A percentile compares a stretch with the other conserved stretches of the same genome.
phyloP scores from a whole-genome alignment of 1,140 invertebrate genomes.

The Drosophila murphyi region DNA sequence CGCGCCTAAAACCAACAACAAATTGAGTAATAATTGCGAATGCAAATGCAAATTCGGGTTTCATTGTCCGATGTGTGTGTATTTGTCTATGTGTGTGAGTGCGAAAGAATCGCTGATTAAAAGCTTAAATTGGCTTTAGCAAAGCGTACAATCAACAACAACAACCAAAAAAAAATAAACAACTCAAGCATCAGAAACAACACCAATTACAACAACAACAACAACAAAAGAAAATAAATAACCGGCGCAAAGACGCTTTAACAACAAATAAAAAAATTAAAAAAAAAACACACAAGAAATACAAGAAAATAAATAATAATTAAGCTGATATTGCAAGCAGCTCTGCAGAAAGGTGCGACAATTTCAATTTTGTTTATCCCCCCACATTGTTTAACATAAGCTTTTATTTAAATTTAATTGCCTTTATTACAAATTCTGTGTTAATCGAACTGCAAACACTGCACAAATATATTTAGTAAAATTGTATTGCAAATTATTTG shows the following conservation, averaged over 20 bases:
- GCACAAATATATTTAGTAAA: slow-evolving; percentile 36
- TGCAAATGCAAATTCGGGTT: slow-evolving; percentile 18
- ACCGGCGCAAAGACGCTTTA: slow-evolving; percentile 40
- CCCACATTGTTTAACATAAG: not conserved
- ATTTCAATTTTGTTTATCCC: slow-evolving; percentile 20
- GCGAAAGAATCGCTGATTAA: slow-evolving; percentile 40
- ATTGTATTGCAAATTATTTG: slow-evolving; percentile 25
- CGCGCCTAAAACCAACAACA: slow-evolving; percentile 26
- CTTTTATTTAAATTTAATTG: not conserved
- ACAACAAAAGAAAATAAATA: slow-evolving; percentile 15
- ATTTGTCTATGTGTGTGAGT: slow-evolving; percentile 43
- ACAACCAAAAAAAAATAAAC: slow-evolving; percentile 15
- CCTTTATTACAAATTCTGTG: not conserved
- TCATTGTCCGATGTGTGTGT: slow-evolving; percentile 9
- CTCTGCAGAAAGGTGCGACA: slow-evolving; percentile 67
- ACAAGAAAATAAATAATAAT: slow-evolving; percentile 39
- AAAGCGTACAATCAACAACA: slow-evolving; percentile 26
- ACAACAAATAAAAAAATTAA: slow-evolving; percentile 13
- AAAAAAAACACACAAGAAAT: slow-evolving; percentile 13
- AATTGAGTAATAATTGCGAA: slow-evolving; percentile 39
- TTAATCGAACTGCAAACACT: slow-evolving; percentile 28
- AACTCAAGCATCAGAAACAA: slow-evolving; percentile 20
- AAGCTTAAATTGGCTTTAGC: slow-evolving; percentile 48
- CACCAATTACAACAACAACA: slow-evolving; percentile 17
- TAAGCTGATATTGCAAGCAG: slow-evolving; percentile 41